phyloP scores from a whole-genome alignment of 2,113 vertebrate genomes.

The Oncorhynchus tshawytscha region DNA sequence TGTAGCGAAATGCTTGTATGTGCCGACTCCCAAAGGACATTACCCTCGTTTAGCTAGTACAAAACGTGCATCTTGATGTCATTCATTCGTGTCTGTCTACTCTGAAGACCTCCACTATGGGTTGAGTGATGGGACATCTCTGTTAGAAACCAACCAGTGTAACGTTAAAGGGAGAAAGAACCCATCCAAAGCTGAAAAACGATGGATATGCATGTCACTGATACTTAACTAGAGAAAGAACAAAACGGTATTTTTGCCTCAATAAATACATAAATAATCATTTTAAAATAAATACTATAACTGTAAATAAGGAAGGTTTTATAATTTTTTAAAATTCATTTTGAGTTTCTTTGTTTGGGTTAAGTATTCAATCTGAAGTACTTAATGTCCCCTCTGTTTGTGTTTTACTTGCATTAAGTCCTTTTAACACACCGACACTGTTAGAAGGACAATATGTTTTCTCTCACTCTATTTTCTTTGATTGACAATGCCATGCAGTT shows the following conservation, averaged over 20 bases:
- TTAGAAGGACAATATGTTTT: too few relatives aligned
- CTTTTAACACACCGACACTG: too few relatives aligned
- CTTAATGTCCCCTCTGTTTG: not conserved
- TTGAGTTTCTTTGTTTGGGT: slow-evolving; percentile 27
- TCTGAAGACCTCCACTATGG: not conserved
- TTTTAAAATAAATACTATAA: slow-evolving; percentile 25
- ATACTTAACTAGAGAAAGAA: slow-evolving; percentile 40
- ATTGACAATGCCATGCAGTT: too few relatives aligned
- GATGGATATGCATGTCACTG: slow-evolving; percentile 56
- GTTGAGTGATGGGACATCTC: slow-evolving; percentile 3
- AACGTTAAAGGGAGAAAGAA: slow-evolving; percentile 26
- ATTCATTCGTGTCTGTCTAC: not conserved
- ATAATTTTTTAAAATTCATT: slow-evolving; percentile 29
- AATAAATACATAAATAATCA: slow-evolving; percentile 40
- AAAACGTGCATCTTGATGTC: not conserved
- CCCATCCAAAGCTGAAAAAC: slow-evolving; percentile 14
- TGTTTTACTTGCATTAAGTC: too few relatives aligned
- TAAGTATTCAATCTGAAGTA: slow-evolving; percentile 21
- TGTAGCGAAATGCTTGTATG: too few relatives aligned
- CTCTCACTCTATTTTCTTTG: too few relatives aligned
- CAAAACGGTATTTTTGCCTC: slow-evolving; percentile 34
- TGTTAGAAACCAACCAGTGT: slow-evolving; percentile 21
- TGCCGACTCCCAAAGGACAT: not conserved
- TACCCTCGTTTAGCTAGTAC: not conserved
- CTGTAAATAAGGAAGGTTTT: slow-evolving; percentile 51